These are phyloP conservation scores for Apogon hyalosoma DNA, from an alignment of 2,797 vertebrate species.

Conservation along the genomic window DNA sequence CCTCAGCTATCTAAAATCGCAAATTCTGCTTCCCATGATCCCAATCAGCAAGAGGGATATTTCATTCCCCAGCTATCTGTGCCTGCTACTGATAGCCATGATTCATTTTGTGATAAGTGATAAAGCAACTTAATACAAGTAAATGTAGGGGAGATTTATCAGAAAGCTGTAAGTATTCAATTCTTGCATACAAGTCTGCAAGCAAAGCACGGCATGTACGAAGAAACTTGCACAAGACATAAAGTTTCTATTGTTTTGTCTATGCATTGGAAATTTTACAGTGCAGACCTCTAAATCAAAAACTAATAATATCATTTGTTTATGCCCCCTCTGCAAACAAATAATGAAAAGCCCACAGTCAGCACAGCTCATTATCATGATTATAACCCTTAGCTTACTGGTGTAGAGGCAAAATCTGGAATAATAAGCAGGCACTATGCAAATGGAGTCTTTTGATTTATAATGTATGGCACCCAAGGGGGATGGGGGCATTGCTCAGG, in stretches of 20 bases:
- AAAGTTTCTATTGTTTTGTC: conserved; percentile 71
- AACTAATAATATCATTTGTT: conserved; percentile 84
- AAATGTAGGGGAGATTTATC: conserved; percentile 64
- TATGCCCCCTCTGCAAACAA: conserved; percentile 79
- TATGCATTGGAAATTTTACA: conserved; percentile 54
- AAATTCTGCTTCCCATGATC: conserved; percentile 58
- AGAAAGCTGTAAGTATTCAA: conserved; percentile 28
- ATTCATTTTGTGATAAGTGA: conserved; percentile 72
- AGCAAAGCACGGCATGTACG: conserved; percentile 22
- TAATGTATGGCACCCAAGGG: conserved; percentile 88
- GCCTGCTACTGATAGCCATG: conserved; percentile 52
- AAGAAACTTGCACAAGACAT: conserved; percentile 34
- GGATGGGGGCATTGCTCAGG: conserved; percentile 86
- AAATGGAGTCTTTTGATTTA: conserved; percentile 88
- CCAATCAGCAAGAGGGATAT: conserved; percentile 53
- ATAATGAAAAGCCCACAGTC: conserved; percentile 84
- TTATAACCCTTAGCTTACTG: conserved; percentile 81
- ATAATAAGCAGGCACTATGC: conserved; percentile 87
- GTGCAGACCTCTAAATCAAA: conserved; percentile 78
- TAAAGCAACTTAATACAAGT: conserved; percentile 63
- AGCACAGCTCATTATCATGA: conserved; percentile 86
- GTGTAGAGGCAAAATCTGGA: conserved; percentile 79
- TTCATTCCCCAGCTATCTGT: conserved; percentile 62
- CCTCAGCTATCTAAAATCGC: conserved; percentile 62
- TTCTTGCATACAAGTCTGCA: conserved; percentile 43